A percentile compares a stretch with the other conserved stretches of the same genome.
phyloP scores from a whole-genome alignment of 1,140 invertebrate genomes.

The Micrasema longulum region DNA sequence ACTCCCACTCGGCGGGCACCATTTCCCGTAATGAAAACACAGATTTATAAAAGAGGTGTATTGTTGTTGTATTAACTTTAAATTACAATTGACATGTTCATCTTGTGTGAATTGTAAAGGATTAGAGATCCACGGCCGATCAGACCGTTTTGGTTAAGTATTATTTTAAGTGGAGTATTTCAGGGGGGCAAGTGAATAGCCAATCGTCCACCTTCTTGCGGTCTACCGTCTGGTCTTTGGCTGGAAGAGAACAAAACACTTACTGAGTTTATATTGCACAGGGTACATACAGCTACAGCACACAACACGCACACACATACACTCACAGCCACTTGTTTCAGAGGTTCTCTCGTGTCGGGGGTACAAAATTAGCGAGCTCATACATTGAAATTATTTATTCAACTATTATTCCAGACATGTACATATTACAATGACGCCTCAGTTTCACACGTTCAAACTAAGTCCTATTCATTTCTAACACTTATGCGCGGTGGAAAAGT shows the following conservation, averaged over 20 bases:
- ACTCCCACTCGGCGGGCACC: not conserved
- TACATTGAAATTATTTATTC: too few relatives aligned
- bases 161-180: not conserved
- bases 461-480: too few relatives aligned
- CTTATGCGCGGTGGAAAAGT: too few relatives aligned
- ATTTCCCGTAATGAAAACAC: slow-evolving; percentile 13
- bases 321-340: not conserved
- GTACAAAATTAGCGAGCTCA: too few relatives aligned
- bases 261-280: slow-evolving; percentile 28
- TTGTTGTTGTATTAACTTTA: slow-evolving; percentile 31
- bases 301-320: not conserved
- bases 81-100: slow-evolving; percentile 29
- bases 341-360: not conserved
- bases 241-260: slow-evolving; percentile 34
- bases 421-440: too few relatives aligned
- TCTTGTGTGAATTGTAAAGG: slow-evolving; percentile 18
- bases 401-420: too few relatives aligned
- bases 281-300: not conserved
- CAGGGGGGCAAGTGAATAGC: not conserved
- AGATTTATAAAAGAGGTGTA: slow-evolving; percentile 31
- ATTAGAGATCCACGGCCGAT: slow-evolving; percentile 20
- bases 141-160: slow-evolving; percentile 22
- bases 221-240: slow-evolving; percentile 32
- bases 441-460: too few relatives aligned
- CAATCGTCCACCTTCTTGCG: slow-evolving; percentile 33